phyloP scores from a whole-genome alignment of 2,797 vertebrate species.

The Pyrocephalus nanus region DNA sequence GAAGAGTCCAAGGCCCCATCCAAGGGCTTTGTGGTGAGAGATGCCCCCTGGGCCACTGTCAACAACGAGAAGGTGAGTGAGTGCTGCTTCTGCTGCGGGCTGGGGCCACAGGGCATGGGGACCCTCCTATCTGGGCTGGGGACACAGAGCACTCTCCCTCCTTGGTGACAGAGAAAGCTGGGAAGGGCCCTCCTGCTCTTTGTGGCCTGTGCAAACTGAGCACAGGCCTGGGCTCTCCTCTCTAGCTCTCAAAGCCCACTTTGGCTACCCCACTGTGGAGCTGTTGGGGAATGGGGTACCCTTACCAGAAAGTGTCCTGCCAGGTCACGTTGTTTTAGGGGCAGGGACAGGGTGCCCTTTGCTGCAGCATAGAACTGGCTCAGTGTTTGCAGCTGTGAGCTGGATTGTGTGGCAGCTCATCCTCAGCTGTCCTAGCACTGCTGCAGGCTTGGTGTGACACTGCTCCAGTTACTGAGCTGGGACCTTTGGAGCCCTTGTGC shows the following conservation, averaged over 20 bases:
- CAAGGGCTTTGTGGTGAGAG: constrained; percentile 97
- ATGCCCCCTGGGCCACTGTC: constrained; percentile 91
- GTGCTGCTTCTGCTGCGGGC: neutral
- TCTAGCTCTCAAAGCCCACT: neutral
- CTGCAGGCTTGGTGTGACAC: neutral
- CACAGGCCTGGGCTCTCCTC: neutral
- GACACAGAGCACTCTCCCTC: neutral
- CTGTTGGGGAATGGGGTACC: neutral
- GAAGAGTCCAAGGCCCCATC: constrained; percentile 91
- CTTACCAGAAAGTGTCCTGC: neutral
- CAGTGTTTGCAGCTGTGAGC: neutral
- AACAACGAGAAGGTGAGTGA: constrained; percentile 91
- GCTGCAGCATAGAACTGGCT: neutral
- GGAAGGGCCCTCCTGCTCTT: neutral
- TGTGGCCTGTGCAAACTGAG: neutral
- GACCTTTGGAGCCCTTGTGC: neutral
- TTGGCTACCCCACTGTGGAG: neutral
- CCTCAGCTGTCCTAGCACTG: neutral
- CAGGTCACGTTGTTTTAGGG: neutral
- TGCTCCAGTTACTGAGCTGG: neutral
- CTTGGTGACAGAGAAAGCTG: neutral
- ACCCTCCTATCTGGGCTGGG: neutral
- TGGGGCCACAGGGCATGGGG: neutral
- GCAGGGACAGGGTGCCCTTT: neutral
- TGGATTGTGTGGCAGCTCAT: neutral